phyloP scores from a whole-genome alignment of 2,797 vertebrate genomes.

The Thunnus albacares region DNA sequence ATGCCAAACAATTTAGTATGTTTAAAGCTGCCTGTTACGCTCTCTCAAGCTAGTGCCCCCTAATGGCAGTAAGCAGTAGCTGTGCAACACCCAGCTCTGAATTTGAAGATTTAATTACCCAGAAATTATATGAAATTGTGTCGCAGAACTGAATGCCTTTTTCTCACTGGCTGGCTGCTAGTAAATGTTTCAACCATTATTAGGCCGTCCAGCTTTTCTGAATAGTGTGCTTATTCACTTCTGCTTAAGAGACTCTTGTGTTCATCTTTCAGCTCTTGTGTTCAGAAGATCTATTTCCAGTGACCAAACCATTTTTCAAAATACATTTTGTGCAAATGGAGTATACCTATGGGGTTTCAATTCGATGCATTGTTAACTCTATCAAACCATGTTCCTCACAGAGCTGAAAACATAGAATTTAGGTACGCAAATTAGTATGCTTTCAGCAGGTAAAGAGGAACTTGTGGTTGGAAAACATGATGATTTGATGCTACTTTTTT shows the following conservation, averaged over 20 bases:
- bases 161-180: background rate
- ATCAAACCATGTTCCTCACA: background rate
- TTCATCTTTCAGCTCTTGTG: no score
- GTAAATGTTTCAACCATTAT: background rate
- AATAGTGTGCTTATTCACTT: background rate
- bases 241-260: no score
- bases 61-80: constrained; percentile 23
- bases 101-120: background rate
- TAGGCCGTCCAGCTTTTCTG: background rate
- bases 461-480: background rate
- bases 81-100: background rate
- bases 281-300: no score
- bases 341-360: background rate
- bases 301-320: no score
- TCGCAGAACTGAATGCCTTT: no score
- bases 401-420: background rate
- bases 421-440: background rate
- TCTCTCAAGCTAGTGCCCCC: constrained; percentile 6
- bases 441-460: background rate
- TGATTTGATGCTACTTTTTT: background rate
- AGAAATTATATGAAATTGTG: background rate
- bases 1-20: constrained; percentile 33
- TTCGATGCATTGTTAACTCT: background rate
- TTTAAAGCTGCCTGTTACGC: constrained; percentile 21
- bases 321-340: background rate